Evolutionary conservation across 2,888 invertebrate genomes (phyloP), one percentile per base, ranked within the genome.

Genomic region (Sarcophaga caerulescens): DNA sequence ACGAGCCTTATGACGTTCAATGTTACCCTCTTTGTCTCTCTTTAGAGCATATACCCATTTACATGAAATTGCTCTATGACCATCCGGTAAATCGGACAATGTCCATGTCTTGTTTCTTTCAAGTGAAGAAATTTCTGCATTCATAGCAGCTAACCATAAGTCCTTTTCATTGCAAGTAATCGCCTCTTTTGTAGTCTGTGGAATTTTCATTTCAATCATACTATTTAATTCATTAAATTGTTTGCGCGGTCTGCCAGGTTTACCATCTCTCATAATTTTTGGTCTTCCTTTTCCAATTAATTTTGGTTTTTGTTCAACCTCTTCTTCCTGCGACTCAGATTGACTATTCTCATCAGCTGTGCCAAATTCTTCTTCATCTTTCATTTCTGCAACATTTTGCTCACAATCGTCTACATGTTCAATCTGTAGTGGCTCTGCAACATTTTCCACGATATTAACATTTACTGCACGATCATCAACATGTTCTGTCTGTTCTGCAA

Each of bases 141-240:
- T 66, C 87, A 88, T 88, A 6, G 88, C 84, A 10, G 23, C 63
- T 65, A 74, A 66, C 85, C 84, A 88, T 23, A 84, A 60, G 19
- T 19, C 62, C 4, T 60, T 60, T 10, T 60, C 60, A 3, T 21
- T 19, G 6, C 60, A 60, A 1, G 21, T 14, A 19, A 60, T 60
- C n/a, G 60, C 60, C 0, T 52, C 19, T 17, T 70, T 19, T 71
- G 25, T 14, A 35, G 57, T 3, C 4, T 59, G 59, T 25, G 57
- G 71, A 17, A 35, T 71, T 71, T 59, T 35, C 17, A n/a, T 59
- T 35, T 71, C 35, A 0, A 35, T 44, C 57, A 35, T 71, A 8
- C 69, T 52, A 69, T 69, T 69, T 2, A 69, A 11, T 35, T 59
- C n/a, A 59, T 71, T 71, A 35, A 25, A n/a, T 25, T 71, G 3